phyloP scores from a whole-genome alignment of 2,797 vertebrate species.

The Aeoliscus strigatus region DNA sequence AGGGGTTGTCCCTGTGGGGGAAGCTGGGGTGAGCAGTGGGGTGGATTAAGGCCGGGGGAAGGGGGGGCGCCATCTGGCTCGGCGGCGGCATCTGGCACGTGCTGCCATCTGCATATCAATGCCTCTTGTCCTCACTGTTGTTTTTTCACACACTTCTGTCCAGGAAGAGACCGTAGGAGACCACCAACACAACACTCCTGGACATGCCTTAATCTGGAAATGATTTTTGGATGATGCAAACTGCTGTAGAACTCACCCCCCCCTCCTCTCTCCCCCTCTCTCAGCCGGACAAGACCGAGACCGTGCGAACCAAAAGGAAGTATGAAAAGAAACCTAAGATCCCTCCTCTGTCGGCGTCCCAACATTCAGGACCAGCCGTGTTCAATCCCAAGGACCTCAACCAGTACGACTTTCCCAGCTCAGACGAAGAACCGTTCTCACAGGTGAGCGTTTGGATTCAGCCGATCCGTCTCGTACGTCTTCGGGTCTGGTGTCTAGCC shows the following conservation, averaged over 20 bases:
- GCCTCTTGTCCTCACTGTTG: slow-evolving; percentile 34
- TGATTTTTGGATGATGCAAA: slow-evolving; percentile 9
- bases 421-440: slow-evolving; percentile 92
- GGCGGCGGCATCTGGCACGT: slow-evolving; percentile 64
- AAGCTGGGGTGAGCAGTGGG: slow-evolving; percentile 40
- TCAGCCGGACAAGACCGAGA: slow-evolving; percentile 92
- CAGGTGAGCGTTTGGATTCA: too few species aligned
- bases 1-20: slow-evolving; percentile 52
- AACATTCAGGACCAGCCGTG: slow-evolving; percentile 86
- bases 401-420: slow-evolving; percentile 99
- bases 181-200: slow-evolving; percentile 12
- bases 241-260: slow-evolving; percentile 20
- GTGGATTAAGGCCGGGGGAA: slow-evolving; percentile 16
- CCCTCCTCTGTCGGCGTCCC: slow-evolving; percentile 76
- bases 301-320: slow-evolving; percentile 93
- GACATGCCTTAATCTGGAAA: slow-evolving; percentile 10
- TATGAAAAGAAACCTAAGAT: slow-evolving; percentile 98
- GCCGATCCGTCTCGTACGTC: too few species aligned
- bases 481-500: too few species aligned
- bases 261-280: background rate
- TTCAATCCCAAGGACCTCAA: slow-evolving; percentile 98
- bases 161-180: slow-evolving; percentile 1
- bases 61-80: slow-evolving; percentile 56
- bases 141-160: slow-evolving; percentile 26
- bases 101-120: slow-evolving; percentile 71